Evolutionary conservation across 2,113 vertebrate species (phyloP).

Genomic region (Solenodon paradoxus): DNA sequence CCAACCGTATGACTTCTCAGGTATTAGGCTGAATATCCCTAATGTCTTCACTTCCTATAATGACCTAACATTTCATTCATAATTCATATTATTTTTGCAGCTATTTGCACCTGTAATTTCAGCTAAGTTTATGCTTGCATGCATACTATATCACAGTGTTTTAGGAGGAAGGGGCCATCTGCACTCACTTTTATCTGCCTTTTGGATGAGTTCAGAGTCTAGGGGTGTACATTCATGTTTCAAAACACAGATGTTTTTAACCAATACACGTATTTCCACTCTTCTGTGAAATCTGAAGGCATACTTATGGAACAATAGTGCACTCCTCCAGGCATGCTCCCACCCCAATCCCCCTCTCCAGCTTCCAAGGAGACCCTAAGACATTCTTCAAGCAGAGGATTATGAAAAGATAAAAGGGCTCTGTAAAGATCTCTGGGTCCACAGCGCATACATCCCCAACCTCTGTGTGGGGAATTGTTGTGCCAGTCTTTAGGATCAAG

Average conservation of each 20-base stretch:
- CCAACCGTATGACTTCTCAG: fast-evolving
- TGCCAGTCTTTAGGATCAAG: not conserved
- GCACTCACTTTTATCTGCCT: not conserved
- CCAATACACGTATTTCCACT: not conserved
- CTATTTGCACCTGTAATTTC: not conserved
- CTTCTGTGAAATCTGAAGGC: not conserved
- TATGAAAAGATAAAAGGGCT: no score
- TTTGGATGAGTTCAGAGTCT: not conserved
- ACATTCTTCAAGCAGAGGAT: not conserved
- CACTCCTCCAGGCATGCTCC: fast-evolving
- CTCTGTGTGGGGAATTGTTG: not conserved
- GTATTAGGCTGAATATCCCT: no score
- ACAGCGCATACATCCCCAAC: fast-evolving
- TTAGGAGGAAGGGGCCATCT: not conserved
- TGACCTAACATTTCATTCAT: not conserved
- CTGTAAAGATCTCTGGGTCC: not conserved
- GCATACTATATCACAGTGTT: not conserved
- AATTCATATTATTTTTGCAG: not conserved
- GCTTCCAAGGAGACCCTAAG: not conserved
- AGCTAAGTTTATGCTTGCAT: not conserved
- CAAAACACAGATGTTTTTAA: not conserved
- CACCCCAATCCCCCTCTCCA: not conserved
- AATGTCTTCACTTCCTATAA: not conserved
- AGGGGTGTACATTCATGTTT: not conserved
- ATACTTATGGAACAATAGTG: not conserved